Evolutionary conservation across 1,140 invertebrate species (phyloP), one percentile per base, ranked within the genome.

Genomic region (Asbolus verrucosus): DNA sequence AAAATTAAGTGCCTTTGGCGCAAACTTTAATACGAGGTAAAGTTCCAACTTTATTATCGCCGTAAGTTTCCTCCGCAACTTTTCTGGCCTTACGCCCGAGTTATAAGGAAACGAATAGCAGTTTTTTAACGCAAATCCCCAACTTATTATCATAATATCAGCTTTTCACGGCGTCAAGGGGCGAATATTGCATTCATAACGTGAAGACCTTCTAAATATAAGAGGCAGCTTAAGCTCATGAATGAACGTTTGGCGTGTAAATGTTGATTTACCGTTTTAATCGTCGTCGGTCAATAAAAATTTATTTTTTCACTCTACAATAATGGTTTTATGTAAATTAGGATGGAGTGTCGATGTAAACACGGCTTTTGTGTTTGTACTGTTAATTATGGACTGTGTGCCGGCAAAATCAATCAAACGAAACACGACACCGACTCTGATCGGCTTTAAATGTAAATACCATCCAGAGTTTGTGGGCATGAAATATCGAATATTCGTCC

Each of bases 121-220:
- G 30, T 63, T 63, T 63, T 63, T 63, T 63, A 39, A 63, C 6
- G 61, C 61, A 63, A 63, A 63, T 63, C 61, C 61, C 27, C 61
- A 18, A 63, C 61, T 63, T 63, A 63, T 63, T 63, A 63, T 63
- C 61, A 63, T 63, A 63, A 63, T 63, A 63, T 63, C 61, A 38
- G 60, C 54, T 60, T 60, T 60, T 41, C 54, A 9, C 24, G 21
- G 59, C 61, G 61, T 63, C 61, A 39, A 39, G 61, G 61, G 61
- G 61, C 61, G 61, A 63, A 63, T 63, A 63, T 63, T 63, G 61
- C 61, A 63, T 63, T 63, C 39, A 63, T 63, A 63, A 63, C 61
- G 39, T 63, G 39, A 63, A 39, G 14, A 39, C 21, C 11, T n/a
- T 63, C 21, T 63, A 63, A 63, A 63, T 63, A 63, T 16, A 16